These are phyloP conservation scores for Tetranychus cinnabarinus DNA, from an alignment of 1,140 invertebrate species.

Conservation along the genomic window DNA sequence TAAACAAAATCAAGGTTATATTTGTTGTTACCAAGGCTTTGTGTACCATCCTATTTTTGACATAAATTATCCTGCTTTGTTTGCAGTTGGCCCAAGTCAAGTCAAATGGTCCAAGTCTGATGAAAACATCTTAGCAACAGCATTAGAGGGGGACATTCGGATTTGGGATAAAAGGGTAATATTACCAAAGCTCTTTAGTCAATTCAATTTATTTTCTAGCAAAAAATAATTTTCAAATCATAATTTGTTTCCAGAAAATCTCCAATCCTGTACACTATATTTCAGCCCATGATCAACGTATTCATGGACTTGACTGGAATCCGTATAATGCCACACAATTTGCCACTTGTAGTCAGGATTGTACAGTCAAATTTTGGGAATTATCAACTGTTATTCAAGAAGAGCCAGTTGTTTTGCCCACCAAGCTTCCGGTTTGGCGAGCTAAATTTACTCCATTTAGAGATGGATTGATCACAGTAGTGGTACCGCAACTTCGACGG, in stretches of 20 bases:
- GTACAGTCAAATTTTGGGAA: constrained; percentile 77
- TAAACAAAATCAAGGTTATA: background rate
- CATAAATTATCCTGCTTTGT: constrained; percentile 52
- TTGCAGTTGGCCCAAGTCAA: constrained; percentile 61
- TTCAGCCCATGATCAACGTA: constrained; percentile 71
- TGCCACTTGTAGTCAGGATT: constrained; percentile 79
- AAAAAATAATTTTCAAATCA: background rate
- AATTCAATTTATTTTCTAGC: background rate
- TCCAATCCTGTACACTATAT: constrained; percentile 70
- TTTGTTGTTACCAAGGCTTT: background rate
- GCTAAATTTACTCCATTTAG: constrained; percentile 70
- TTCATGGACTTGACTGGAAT: constrained; percentile 83
- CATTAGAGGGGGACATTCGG: constrained; percentile 80
- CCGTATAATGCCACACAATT: constrained; percentile 48
- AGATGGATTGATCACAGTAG: constrained; percentile 66
- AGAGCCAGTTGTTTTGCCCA: constrained; percentile 53
- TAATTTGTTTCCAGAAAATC: constrained; percentile 31
- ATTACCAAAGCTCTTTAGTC: background rate
- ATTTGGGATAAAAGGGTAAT: constrained; percentile 65
- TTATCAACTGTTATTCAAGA: constrained; percentile 46
- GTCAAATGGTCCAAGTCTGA: constrained; percentile 76
- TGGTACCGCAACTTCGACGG: constrained; percentile 37
- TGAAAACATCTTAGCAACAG: constrained; percentile 58
- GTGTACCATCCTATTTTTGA: constrained; percentile 7
- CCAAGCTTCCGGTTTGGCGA: constrained; percentile 68